A percentile compares a stretch with the other conserved stretches of the same genome.
phyloP scores from a whole-genome alignment of 2,888 invertebrate species.

The Thera obeliscata region DNA sequence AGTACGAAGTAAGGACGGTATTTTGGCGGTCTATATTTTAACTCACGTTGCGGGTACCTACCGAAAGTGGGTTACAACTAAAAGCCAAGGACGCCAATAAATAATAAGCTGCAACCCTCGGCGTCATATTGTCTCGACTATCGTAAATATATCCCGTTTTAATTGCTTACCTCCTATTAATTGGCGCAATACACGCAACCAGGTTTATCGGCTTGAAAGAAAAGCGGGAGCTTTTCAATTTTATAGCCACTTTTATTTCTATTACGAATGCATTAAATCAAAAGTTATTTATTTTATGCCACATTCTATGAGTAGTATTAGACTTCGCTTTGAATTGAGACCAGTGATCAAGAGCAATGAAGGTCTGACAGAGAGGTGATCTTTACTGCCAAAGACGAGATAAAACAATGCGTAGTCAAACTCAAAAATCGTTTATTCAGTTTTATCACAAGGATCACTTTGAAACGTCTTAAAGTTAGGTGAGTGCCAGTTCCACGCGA shows the following conservation, averaged over 20 bases:
- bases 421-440: no score
- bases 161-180: constrained; percentile 74
- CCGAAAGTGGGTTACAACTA: constrained; percentile 60
- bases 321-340: no score
- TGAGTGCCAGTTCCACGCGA: no score
- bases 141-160: constrained; percentile 79
- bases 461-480: no score
- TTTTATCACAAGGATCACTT: no score
- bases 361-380: no score
- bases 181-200: constrained; percentile 69
- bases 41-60: constrained; percentile 3
- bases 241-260: neutral
- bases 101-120: constrained; percentile 62
- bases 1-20: neutral
- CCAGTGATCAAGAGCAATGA: no score
- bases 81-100: constrained; percentile 73
- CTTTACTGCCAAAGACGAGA: no score
- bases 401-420: no score
- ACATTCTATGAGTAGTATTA: no score
- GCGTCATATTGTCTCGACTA: constrained; percentile 76
- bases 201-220: constrained; percentile 23
- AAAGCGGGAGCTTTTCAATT: neutral
- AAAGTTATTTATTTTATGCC: no score
- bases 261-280: neutral
- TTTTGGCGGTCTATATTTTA: neutral